Conservation (phyloP, 2,797 vertebrate genomes). For the Anabacerthia variegaticeps region DNA sequence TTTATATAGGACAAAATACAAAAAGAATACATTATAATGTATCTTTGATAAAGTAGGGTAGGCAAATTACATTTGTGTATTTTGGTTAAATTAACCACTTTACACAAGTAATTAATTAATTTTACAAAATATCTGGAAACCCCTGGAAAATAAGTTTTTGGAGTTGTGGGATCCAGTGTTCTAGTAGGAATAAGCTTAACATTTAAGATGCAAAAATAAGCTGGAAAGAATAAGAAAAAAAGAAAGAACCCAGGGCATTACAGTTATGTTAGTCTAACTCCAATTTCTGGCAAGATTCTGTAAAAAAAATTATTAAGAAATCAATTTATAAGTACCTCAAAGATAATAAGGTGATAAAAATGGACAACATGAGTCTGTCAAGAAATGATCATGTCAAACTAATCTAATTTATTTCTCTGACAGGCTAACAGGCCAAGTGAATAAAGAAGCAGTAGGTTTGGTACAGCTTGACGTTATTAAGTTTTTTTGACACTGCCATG, state of each 20-base stretch:
- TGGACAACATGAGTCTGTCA: constrained; percentile 13
- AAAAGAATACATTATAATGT: rapidly evolving
- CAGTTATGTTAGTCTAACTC: background rate
- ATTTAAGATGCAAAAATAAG: background rate
- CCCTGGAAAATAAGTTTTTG: background rate
- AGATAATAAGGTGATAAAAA: constrained; percentile 53
- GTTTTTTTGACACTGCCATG: background rate
- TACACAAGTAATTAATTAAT: background rate
- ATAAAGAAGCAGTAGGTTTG: background rate
- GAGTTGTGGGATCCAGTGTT: background rate
- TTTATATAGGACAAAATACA: background rate
- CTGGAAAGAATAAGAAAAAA: background rate
- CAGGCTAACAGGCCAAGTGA: background rate
- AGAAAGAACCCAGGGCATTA: background rate
- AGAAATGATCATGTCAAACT: constrained; percentile 24
- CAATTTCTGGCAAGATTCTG: background rate
- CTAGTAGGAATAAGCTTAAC: background rate
- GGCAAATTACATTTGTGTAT: background rate
- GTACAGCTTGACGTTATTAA: background rate
- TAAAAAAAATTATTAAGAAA: background rate
- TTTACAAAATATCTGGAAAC: background rate
- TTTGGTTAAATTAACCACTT: background rate
- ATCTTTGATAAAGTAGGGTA: background rate
- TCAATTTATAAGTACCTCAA: background rate
- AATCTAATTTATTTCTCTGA: constrained; percentile 27